phyloP scores from a whole-genome alignment of 2,888 invertebrate species.

The Polydrusus tereticollis region DNA sequence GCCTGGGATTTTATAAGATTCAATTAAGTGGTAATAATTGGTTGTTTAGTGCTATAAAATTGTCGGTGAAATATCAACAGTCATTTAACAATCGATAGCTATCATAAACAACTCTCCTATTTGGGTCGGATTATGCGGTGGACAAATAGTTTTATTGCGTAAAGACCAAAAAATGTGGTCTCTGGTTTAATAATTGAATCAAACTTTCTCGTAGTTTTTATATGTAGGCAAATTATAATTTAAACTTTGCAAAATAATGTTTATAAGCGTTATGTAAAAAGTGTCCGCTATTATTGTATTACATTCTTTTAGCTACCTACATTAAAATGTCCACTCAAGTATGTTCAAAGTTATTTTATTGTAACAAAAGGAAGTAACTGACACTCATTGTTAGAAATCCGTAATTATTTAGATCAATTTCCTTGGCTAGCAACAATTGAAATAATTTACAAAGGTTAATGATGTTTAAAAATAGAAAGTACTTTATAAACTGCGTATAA shows the following conservation, averaged over 20 bases:
- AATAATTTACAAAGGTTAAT: constrained; percentile 13
- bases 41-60: background rate
- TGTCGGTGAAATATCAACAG: background rate
- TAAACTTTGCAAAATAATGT: constrained; percentile 6
- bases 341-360: background rate
- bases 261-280: constrained; percentile 6
- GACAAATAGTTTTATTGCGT: constrained; percentile 6
- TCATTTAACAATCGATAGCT: background rate
- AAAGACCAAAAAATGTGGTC: constrained; percentile 10
- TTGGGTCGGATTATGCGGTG: background rate
- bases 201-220: constrained; percentile 4
- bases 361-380: constrained; percentile 2
- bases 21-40: background rate
- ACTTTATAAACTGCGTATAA: background rate
- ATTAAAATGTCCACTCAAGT: background rate
- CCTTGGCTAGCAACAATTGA: background rate
- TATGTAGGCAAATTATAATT: constrained; percentile 6
- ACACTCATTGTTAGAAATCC: constrained; percentile 6
- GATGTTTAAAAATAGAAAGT: constrained; percentile 8
- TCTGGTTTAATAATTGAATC: constrained; percentile 7
- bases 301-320: background rate
- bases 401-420: constrained; percentile 4
- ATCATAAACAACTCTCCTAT: background rate
- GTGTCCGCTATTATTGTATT: background rate
- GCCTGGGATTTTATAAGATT: background rate